Conservation (phyloP, 2,888 invertebrate species). For the Drosophila differens region DNA sequence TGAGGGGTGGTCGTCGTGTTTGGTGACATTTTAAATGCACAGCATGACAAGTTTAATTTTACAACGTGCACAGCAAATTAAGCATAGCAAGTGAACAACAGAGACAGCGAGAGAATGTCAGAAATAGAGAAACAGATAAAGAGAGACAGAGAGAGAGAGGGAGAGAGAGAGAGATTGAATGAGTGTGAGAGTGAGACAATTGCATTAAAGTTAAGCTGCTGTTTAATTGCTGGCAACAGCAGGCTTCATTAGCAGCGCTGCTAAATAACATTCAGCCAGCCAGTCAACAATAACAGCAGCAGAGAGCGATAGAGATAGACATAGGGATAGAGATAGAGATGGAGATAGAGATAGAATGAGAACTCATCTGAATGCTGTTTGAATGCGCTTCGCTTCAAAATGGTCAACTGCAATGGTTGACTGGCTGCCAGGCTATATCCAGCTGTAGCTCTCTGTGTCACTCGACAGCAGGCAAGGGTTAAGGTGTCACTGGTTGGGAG, state of each 20-base stretch:
- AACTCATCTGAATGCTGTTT: constrained; percentile 75
- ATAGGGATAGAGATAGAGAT: not conserved
- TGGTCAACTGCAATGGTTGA: constrained; percentile 45
- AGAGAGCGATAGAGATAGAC: not conserved
- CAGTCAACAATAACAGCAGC: constrained; percentile 38
- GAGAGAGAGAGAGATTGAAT: not conserved
- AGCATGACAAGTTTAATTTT: constrained; percentile 78
- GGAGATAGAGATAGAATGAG: not conserved
- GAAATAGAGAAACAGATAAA: not conserved
- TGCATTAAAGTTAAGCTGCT: constrained; percentile 71
- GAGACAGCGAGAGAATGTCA: not conserved
- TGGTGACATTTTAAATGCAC: constrained; percentile 78
- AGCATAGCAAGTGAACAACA: constrained; percentile 53
- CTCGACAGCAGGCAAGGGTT: constrained; percentile 7
- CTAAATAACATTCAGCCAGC: constrained; percentile 67
- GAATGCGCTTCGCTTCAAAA: constrained; percentile 59
- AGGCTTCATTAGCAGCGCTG: constrained; percentile 75
- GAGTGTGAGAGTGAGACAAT: constrained; percentile 43
- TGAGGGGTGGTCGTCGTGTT: constrained; percentile 35
- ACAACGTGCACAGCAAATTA: constrained; percentile 78
- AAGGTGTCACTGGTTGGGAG: constrained; percentile 5
- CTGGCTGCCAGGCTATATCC: constrained; percentile 15
- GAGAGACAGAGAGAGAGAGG: constrained; percentile 7
- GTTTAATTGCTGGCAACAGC: constrained; percentile 77
- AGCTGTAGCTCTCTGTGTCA: constrained; percentile 13